Base-by-base conservation (phyloP, 2,888 invertebrate genomes). In the Rhodophaea formosa region DNA sequence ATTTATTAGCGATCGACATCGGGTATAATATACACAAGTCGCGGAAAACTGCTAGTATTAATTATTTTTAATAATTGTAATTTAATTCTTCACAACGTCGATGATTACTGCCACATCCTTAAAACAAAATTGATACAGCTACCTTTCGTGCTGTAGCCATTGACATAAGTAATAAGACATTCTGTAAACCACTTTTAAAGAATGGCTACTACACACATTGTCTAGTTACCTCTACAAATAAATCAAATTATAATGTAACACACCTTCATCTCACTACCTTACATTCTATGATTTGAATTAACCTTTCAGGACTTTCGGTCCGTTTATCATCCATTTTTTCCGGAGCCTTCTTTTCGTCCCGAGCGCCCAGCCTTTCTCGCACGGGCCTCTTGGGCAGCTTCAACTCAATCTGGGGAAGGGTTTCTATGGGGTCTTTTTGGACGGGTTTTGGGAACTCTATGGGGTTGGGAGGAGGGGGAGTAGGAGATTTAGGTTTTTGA, bases 301-400 rank as follows among this genome's bases (percentile, higher is more conserved):
- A 90, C 90, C 90, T 89, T 88, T 90, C 89, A 63, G 88, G 88
- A 75, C 85, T 88, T 8, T 81, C 75, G 61, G 69, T 72, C 64
- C 64, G 69, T 63, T 64, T 73, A 59, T 71, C 72, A 62, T 79
- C 77, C 63, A 72, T 79, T 8, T 47, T 56, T 67, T 82, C 79
- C 7, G 64, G 53, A 30, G 61, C 55, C 57, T 73, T 79, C 64
- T 77, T 84, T 58, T 76, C 74, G 57, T 83, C 80, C 2, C 82
- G 72, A 10, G 70, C 71, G 5, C 91, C 91, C 1, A 92, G 79
- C 59, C 91, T 80, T 62, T 91, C 91, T 58, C 91, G 80, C 1
- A 91, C 68, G 0, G 92, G 86, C 59, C 92, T 82, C 74, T 91
- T 92, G 12, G 91, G 92, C 8, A 92, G 81, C 58, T 88, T 86